Base-by-base conservation (phyloP, 1,140 invertebrate genomes). In the Tachypleus tridentatus region DNA sequence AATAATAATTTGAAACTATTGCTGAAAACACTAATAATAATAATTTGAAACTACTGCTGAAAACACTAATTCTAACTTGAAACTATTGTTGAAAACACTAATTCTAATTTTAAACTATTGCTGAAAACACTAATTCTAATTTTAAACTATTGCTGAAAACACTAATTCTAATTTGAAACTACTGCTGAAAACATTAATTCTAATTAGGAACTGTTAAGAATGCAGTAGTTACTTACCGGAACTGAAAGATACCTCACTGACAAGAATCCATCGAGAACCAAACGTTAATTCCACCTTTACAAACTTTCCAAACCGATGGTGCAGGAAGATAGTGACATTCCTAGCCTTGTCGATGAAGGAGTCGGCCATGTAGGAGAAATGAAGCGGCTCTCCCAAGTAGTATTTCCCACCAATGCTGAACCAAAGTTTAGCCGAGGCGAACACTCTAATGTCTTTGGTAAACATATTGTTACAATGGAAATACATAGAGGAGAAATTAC, bases 231-330 rank as follows among this genome's bases (percentile, higher is more conserved):
- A 78, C 79, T 82, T 73, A 86, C 85, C 85, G 9, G 87, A 89
- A 71, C 88, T 85, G 72, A 89, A 90, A 5, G 84, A 84, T 29
- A 93, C 81, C 78, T 94, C 91, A 76, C 89, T 91, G 71, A 95
- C 83, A 77, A 95, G 84, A 66, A 95, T 89, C 90, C 91, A 94
- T 62, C 84, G 81, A 4, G 88, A 82, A 7, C 88, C 85, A 77
- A 93, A 94, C 70, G 82, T 83, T 6, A 93, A 77, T 70, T 86
- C 83, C n/a, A 93, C 29, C 29, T 29, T 87, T 49, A 93, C 84
- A 78, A 86, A 91, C 72, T 83, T 82, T 7, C 88, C 91, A 51
- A 93, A 82, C 5, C 87, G 82, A 71, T 92, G 85, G 74, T 90
- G 85, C 7, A 94, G 81, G 70, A 87, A 87, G 70, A 94, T 88